These are phyloP conservation scores for Caerostris extrusa DNA, from an alignment of 1,140 invertebrate genomes.

Conservation along the genomic window DNA sequence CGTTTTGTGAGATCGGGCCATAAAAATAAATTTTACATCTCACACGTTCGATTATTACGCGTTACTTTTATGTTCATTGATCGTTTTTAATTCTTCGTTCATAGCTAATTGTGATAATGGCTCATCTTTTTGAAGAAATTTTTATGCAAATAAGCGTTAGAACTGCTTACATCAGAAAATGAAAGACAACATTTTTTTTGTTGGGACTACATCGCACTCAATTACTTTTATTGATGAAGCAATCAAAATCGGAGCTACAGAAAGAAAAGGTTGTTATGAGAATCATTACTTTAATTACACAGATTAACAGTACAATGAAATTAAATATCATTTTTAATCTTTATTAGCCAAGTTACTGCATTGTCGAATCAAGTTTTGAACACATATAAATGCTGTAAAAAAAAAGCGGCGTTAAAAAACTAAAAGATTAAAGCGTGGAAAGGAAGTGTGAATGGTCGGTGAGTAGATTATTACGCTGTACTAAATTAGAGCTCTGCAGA, in stretches of 20 bases:
- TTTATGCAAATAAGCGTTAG: background rate
- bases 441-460: background rate
- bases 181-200: constrained; percentile 36
- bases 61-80: background rate
- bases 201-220: background rate
- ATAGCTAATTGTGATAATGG: constrained; percentile 45
- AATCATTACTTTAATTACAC: constrained; percentile 67
- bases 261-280: constrained; percentile 61
- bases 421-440: background rate
- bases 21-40: constrained; percentile 6
- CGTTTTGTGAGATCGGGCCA: background rate
- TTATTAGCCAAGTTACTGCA: constrained; percentile 60
- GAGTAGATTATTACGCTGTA: background rate
- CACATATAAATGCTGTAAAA: constrained; percentile 18
- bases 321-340: constrained; percentile 73
- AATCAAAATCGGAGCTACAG: constrained; percentile 55
- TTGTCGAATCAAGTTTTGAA: constrained; percentile 44
- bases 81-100: constrained; percentile 16
- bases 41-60: background rate
- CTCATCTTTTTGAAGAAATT: constrained; percentile 48
- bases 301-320: constrained; percentile 73
- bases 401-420: background rate
- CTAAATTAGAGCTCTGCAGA: constrained; percentile 17
- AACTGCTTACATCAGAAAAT: background rate
- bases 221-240: constrained; percentile 70